phyloP scores from a whole-genome alignment of 53 echinoderm and acorn worm species.

The Stichopus horrens region DNA sequence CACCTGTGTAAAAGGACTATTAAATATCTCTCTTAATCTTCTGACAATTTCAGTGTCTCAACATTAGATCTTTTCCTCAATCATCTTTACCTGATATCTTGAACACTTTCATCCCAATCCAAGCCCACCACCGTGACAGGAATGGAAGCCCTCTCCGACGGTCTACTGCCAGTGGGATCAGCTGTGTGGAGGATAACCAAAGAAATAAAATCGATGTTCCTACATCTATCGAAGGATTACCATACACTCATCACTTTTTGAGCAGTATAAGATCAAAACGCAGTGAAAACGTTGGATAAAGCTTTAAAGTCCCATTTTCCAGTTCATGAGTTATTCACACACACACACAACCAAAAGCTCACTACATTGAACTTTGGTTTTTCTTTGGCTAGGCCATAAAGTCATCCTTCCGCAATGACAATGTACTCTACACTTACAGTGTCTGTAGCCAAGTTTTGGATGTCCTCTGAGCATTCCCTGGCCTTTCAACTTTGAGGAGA shows the following conservation, averaged over 20 bases:
- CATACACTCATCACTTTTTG: constrained; percentile 69
- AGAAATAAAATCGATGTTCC: neutral
- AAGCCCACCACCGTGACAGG: constrained; percentile 93
- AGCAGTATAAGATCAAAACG: neutral
- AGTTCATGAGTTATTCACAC: too few species aligned
- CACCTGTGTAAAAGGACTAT: too few species aligned
- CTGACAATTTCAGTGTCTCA: too few species aligned
- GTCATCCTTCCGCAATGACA: too few species aligned
- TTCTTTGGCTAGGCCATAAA: too few species aligned
- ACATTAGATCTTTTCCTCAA: too few species aligned
- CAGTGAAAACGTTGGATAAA: too few species aligned
- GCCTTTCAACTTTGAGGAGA: constrained; percentile 9
- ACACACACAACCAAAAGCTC: too few species aligned
- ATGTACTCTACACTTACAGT: constrained; percentile 62
- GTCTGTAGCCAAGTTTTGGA: constrained; percentile 51
- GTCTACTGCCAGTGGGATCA: constrained; percentile 62
- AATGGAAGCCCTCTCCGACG: constrained; percentile 51
- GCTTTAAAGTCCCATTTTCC: too few species aligned
- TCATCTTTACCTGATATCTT: constrained; percentile 73
- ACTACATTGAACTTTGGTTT: too few species aligned
- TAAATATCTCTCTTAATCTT: too few species aligned
- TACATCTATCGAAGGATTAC: neutral
- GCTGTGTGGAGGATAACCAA: constrained; percentile 45
- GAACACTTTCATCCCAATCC: constrained; percentile 76
- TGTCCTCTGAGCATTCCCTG: constrained; percentile 24